Evolutionary conservation across 2,113 vertebrate genomes (phyloP), one percentile per base, ranked within the genome.

Genomic region (Tetraodon nigroviridis): DNA sequence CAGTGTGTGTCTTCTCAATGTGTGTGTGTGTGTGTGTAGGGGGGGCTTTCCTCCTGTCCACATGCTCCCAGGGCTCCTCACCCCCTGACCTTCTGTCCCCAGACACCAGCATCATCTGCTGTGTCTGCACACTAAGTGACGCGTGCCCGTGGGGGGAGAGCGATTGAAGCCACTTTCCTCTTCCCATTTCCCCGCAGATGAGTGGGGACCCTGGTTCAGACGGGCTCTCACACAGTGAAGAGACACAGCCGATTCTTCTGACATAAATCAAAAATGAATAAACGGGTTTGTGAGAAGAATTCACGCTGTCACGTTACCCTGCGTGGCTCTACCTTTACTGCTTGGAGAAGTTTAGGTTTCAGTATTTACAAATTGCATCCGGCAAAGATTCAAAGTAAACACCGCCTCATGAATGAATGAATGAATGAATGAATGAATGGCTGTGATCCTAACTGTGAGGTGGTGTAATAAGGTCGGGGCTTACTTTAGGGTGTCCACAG

Each of bases 401-500:
- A 44, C 24, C 5, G 42, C 42, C 12, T 6, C 45, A 47, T 47
- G 3, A 42, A 18, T 17, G 7, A 17, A n/a, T n/a, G n/a, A n/a
- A n/a, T n/a, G n/a, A n/a, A 47, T 17, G 6, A 2, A n/a, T 47
- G 7, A n/a, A 47, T 47, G 7, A 18, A 17, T n/a, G 7, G 2
- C 15, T 48, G 20, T 37, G 55, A 49, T 40, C 50, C 48, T 13
- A 6, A 4, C 29, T 19, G 0, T 20, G 60, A 68, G 21, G 29
- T 21, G 6, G 8, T 32, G 14, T 52, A 0, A 2, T 14, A 24
- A 18, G 3, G 15, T 13, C 14, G 62, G 32, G n/a, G 67, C 88
- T 81, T 67, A 90, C 89, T 67, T 59, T n/a, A 78, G 80, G 57
- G 74, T 83, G 76, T 87, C 85, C 75, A 84, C 76, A 51, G 77